These are phyloP conservation scores for Alces alces DNA, from an alignment of 2,113 vertebrate species.

Conservation along the genomic window DNA sequence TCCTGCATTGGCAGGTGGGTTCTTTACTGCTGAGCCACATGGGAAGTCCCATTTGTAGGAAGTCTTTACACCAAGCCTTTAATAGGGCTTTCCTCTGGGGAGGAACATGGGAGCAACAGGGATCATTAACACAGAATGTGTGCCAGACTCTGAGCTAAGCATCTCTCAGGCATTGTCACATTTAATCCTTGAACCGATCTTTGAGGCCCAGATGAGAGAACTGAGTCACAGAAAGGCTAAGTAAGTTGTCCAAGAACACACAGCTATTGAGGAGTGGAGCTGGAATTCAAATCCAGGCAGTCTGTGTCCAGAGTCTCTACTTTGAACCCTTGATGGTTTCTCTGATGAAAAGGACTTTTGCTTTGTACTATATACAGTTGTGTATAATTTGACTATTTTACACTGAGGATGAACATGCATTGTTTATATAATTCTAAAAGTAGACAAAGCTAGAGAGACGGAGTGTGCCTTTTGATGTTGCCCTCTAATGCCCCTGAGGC, in stretches of 20 bases:
- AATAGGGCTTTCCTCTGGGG: background rate
- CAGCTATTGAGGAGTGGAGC: background rate
- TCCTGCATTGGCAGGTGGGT: background rate
- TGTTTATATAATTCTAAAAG: background rate
- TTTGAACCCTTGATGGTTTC: background rate
- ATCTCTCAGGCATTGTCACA: background rate
- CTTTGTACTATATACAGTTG: background rate
- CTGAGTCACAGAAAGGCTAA: background rate
- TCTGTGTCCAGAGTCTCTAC: background rate
- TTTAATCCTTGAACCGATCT: background rate
- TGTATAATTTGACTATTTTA: background rate
- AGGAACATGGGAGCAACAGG: background rate
- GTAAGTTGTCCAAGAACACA: background rate
- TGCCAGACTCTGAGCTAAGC: background rate
- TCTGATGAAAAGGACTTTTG: background rate
- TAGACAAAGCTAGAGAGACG: background rate
- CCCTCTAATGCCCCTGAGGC: background rate
- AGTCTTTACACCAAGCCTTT: background rate
- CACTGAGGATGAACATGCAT: background rate
- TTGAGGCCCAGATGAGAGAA: background rate
- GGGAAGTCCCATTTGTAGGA: background rate
- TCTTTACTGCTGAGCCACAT: background rate
- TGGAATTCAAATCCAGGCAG: background rate
- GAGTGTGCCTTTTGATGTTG: background rate
- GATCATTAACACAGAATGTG: background rate